Conservation (phyloP, 2,888 invertebrate genomes). For the Lathronympha strigana region DNA sequence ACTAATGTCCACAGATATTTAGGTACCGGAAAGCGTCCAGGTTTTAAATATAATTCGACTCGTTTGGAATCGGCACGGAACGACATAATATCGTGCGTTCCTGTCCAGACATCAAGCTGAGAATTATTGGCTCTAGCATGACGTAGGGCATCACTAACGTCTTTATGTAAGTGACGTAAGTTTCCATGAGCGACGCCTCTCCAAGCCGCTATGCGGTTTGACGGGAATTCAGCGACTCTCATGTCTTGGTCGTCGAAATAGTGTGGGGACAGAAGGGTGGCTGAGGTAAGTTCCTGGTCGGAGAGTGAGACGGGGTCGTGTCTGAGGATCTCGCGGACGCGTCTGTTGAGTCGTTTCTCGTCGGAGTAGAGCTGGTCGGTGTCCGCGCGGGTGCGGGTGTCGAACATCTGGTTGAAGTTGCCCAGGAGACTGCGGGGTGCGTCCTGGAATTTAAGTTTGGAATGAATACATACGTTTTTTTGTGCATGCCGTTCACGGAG, state of each 20-base stretch:
- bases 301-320: slow-evolving; percentile 65
- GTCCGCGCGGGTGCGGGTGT: slow-evolving; percentile 64
- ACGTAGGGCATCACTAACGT: slow-evolving; percentile 56
- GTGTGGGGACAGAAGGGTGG: slow-evolving; percentile 56
- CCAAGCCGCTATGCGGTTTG: slow-evolving; percentile 71
- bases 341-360: slow-evolving; percentile 61
- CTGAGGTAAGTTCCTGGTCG: slow-evolving; percentile 64
- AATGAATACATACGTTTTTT: neutral
- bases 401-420: slow-evolving; percentile 80
- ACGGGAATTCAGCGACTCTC: slow-evolving; percentile 69
- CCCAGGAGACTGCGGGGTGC: slow-evolving; percentile 72
- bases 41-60: slow-evolving; percentile 49
- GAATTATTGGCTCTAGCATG: slow-evolving; percentile 45
- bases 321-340: slow-evolving; percentile 64
- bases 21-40: slow-evolving; percentile 71
- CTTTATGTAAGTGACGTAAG: slow-evolving; percentile 65
- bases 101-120: slow-evolving; percentile 59
- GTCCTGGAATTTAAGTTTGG: slow-evolving; percentile 22
- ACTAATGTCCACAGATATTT: slow-evolving; percentile 72
- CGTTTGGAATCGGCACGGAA: slow-evolving; percentile 53
- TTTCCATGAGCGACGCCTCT: slow-evolving; percentile 68
- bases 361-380: slow-evolving; percentile 72
- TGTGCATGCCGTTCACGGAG: no score
- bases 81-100: slow-evolving; percentile 61
- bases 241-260: slow-evolving; percentile 71